Evolutionary conservation across 2,888 invertebrate species (phyloP).

Genomic region (Hecatera dysodea): DNA sequence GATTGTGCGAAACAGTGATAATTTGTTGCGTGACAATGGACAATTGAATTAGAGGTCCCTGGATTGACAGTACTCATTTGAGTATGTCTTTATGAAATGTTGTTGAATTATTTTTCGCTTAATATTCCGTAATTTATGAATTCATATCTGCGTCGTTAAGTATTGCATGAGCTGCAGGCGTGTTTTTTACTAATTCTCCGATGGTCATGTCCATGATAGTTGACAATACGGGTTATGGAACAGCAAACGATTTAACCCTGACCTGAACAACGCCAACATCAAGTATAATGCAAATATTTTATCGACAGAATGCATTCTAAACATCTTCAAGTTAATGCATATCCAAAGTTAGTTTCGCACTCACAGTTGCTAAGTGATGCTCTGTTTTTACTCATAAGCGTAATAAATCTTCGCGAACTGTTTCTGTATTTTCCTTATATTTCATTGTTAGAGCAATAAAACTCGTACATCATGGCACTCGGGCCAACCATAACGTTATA

Average conservation of each 20-base stretch:
- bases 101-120: slow-evolving; percentile 16
- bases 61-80: slow-evolving; percentile 25
- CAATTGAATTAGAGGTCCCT: slow-evolving; percentile 54
- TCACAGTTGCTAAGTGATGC: slow-evolving; percentile 23
- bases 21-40: slow-evolving; percentile 54
- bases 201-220: slow-evolving; percentile 15
- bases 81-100: slow-evolving; percentile 15
- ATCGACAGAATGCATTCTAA: slow-evolving; percentile 34
- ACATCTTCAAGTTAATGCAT: slow-evolving; percentile 35
- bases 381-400: slow-evolving; percentile 36
- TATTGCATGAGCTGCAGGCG: slow-evolving; percentile 11
- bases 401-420: slow-evolving; percentile 38
- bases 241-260: slow-evolving; percentile 29
- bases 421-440: slow-evolving; percentile 57
- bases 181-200: slow-evolving; percentile 10
- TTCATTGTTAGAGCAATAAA: slow-evolving; percentile 61
- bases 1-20: slow-evolving; percentile 54
- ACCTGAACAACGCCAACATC: slow-evolving; percentile 19
- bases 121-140: slow-evolving; percentile 9
- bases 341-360: slow-evolving; percentile 32
- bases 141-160: slow-evolving; percentile 7
- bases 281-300: slow-evolving; percentile 26
- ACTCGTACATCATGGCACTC: slow-evolving; percentile 47
- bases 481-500: slow-evolving; percentile 39
- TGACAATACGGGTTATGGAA: slow-evolving; percentile 48